phyloP scores from a whole-genome alignment of 2,113 vertebrate species.

The Anseranas semipalmata region DNA sequence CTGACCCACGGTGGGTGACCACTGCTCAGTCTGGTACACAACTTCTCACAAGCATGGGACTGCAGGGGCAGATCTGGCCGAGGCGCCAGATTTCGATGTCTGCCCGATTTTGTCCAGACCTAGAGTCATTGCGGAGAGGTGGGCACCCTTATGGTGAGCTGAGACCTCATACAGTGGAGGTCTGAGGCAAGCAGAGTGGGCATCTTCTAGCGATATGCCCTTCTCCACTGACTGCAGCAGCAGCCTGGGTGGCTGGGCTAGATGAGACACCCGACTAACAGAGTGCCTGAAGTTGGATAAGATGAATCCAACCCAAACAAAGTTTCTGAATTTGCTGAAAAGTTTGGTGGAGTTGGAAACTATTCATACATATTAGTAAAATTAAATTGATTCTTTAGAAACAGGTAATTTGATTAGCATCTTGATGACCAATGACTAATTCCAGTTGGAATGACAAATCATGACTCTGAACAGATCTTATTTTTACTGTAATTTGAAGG shows the following conservation, averaged over 20 bases:
- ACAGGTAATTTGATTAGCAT: background rate
- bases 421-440: constrained; percentile 50
- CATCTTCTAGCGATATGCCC: background rate
- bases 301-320: background rate
- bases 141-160: background rate
- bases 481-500: constrained; percentile 15
- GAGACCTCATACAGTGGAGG: rapidly evolving
- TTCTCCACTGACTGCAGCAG: background rate
- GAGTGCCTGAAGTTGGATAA: background rate
- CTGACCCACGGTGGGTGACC: background rate
- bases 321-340: background rate
- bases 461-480: background rate
- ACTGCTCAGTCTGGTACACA: rapidly evolving
- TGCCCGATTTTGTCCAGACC: background rate
- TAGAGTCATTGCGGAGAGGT: background rate
- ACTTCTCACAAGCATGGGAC: background rate
- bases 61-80: background rate
- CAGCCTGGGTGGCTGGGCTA: background rate
- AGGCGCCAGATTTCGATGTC: rapidly evolving
- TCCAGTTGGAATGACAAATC: constrained; percentile 40
- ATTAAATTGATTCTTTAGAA: background rate
- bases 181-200: background rate
- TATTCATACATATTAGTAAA: background rate
- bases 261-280: no score
- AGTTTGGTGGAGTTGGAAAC: background rate